Conservation (phyloP, 2,888 invertebrate genomes). For the Synergus itoensis region DNA sequence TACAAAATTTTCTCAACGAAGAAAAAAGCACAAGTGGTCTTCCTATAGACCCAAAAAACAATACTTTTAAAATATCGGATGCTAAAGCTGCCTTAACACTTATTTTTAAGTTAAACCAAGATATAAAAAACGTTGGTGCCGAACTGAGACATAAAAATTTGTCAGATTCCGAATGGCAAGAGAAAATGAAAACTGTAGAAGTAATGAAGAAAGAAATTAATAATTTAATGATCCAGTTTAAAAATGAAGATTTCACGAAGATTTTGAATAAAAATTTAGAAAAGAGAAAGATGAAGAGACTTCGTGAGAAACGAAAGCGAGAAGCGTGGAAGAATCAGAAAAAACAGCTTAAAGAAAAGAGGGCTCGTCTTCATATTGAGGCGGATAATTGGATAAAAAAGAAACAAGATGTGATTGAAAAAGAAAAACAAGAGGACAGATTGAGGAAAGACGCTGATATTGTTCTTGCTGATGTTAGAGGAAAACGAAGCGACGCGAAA, state of each 20-base stretch:
- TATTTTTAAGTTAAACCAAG: conserved; percentile 71
- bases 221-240: conserved; percentile 77
- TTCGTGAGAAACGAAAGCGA: conserved; percentile 78
- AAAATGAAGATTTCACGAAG: conserved; percentile 69
- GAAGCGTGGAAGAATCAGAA: conserved; percentile 77
- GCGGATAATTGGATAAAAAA: conserved; percentile 85
- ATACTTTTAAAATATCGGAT: conserved; percentile 71
- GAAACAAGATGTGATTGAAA: conserved; percentile 82
- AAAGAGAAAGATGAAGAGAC: conserved; percentile 78
- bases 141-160: conserved; percentile 78
- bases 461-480: conserved; percentile 84
- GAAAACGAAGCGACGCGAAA: conserved; percentile 85
- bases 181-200: conserved; percentile 79
- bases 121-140: conserved; percentile 75
- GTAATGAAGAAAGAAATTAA: conserved; percentile 79
- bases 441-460: conserved; percentile 85
- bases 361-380: conserved; percentile 80
- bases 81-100: conserved; percentile 72
- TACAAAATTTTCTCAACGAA: conserved; percentile 51
- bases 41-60: not conserved
- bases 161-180: conserved; percentile 81
- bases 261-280: conserved; percentile 59
- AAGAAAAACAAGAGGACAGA: conserved; percentile 83
- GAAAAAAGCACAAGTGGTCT: conserved; percentile 36
- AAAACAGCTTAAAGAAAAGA: conserved; percentile 74